A percentile compares a stretch with the other conserved stretches of the same genome.
phyloP scores from a whole-genome alignment of 2,888 invertebrate species.

The Dynastes tityus region DNA sequence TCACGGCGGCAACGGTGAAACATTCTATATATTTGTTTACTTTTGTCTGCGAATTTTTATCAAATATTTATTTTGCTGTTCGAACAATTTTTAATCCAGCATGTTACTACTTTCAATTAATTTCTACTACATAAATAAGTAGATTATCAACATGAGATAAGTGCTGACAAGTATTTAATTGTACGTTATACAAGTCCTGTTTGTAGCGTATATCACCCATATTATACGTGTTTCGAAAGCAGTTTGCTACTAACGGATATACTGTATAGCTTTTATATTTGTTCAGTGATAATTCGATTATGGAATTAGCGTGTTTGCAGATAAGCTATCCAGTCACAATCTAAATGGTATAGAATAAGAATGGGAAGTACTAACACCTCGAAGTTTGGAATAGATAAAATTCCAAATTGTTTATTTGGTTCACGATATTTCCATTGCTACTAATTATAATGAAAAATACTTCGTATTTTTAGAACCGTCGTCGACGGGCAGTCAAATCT shows the following conservation, averaged over 20 bases:
- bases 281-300: background rate
- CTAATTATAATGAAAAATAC: too few relatives aligned
- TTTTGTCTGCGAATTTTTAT: background rate
- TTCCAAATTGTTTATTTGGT: too few relatives aligned
- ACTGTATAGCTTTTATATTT: conserved; percentile 5
- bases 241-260: background rate
- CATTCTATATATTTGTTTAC: background rate
- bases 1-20: too few relatives aligned
- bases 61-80: background rate
- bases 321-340: background rate
- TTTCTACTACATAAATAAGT: background rate
- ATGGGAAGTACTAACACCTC: too few relatives aligned
- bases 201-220: background rate
- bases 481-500: too few relatives aligned
- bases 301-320: background rate
- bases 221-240: conserved; percentile 13
- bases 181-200: background rate
- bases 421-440: too few relatives aligned
- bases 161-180: background rate
- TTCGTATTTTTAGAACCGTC: background rate
- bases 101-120: background rate
- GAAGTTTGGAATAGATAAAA: too few relatives aligned
- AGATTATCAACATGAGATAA: conserved; percentile 5
- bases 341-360: too few relatives aligned
- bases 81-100: background rate